These are phyloP conservation scores for Samia ricini DNA, from an alignment of 1,140 invertebrate genomes.

Conservation along the genomic window DNA sequence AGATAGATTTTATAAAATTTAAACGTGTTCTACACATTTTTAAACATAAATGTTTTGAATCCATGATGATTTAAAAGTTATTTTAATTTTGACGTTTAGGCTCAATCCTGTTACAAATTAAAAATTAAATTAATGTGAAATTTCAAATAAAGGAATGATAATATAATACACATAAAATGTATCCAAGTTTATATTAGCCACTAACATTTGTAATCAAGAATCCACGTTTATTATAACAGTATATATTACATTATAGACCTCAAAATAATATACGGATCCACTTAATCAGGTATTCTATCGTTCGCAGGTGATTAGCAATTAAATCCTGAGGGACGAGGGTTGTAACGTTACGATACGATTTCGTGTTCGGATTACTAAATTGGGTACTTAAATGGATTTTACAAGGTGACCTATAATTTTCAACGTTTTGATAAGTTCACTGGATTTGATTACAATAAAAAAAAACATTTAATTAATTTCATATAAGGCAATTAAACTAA, in stretches of 20 bases:
- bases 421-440: background rate
- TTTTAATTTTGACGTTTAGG: too few species aligned
- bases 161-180: too few species aligned
- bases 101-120: too few species aligned
- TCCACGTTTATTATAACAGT: background rate
- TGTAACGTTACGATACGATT: slow-evolving; percentile 20
- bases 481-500: too few species aligned
- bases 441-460: background rate
- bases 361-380: slow-evolving; percentile 15
- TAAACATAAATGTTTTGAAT: too few species aligned
- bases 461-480: background rate
- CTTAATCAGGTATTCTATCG: slow-evolving; percentile 22
- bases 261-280: slow-evolving; percentile 2
- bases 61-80: too few species aligned
- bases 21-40: too few species aligned
- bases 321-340: slow-evolving; percentile 23
- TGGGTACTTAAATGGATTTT: background rate
- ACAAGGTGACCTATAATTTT: background rate
- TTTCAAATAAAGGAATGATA: too few species aligned
- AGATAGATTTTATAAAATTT: too few species aligned
- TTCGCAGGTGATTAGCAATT: slow-evolving; percentile 31
- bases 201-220: background rate
- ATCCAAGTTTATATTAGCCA: too few species aligned
- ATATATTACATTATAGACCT: background rate
- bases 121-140: too few species aligned